Percentiles rank a stretch among this genome's conserved stretches.
Conservation (phyloP, 2,888 invertebrate genomes). For the Elysia crispata region DNA sequence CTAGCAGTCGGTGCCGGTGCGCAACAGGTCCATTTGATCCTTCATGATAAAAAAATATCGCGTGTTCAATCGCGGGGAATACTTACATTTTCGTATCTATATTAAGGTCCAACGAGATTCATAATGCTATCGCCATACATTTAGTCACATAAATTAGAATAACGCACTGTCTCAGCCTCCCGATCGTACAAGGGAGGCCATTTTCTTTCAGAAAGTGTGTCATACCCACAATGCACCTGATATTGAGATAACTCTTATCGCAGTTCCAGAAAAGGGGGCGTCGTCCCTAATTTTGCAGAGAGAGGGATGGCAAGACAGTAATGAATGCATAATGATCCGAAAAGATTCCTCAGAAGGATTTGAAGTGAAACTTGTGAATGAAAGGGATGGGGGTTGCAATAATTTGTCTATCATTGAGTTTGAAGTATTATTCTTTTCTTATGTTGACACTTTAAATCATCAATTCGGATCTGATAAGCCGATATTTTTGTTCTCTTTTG, state of each 20-base stretch:
- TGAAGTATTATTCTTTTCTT: too few relatives aligned
- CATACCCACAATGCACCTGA: constrained; percentile 73
- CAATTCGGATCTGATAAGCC: too few relatives aligned
- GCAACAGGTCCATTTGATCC: not conserved
- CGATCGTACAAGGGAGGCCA: constrained; percentile 66
- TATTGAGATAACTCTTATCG: constrained; percentile 45
- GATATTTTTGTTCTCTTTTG: too few relatives aligned
- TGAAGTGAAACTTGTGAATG: too few relatives aligned
- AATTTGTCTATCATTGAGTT: too few relatives aligned
- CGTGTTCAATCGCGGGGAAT: constrained; percentile 34
- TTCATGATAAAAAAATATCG: constrained; percentile 42
- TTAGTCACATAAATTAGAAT: not conserved
- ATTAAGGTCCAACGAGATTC: not conserved
- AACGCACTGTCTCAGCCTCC: constrained; percentile 11
- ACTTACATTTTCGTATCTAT: constrained; percentile 14
- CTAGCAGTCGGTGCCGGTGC: constrained; percentile 2
- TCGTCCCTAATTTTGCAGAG: not conserved
- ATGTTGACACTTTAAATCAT: too few relatives aligned
- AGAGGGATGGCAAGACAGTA: too few relatives aligned
- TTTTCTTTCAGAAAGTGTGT: constrained; percentile 74
- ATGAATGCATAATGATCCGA: too few relatives aligned
- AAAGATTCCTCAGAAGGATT: too few relatives aligned
- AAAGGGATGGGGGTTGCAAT: too few relatives aligned
- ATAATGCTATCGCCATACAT: not conserved
- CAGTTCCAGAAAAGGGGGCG: constrained; percentile 42